A percentile compares a stretch with the other conserved stretches of the same genome.
These are phyloP conservation scores for Holothuria scabra DNA, from an alignment of 53 echinoderm and acorn worm genomes.

Conservation along the genomic window DNA sequence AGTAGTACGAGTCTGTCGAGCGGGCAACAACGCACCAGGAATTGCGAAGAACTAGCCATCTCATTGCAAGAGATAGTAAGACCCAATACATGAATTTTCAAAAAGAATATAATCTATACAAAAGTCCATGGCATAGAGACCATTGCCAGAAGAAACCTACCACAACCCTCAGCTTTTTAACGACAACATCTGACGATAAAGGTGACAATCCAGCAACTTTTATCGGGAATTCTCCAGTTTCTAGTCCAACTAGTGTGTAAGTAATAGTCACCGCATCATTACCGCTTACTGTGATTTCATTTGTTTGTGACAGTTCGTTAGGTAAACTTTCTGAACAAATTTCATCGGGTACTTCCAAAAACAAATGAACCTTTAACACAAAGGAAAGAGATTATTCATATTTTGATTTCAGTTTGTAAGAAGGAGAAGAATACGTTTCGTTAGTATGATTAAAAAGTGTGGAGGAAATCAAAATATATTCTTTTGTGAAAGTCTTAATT, in stretches of 20 bases:
- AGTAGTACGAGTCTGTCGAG: no score
- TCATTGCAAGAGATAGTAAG: no score
- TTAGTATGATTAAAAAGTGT: no score
- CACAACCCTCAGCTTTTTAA: background rate
- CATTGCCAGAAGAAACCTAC: background rate
- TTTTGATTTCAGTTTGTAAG: no score
- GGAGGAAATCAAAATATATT: no score
- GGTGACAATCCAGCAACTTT: background rate
- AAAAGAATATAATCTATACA: no score
- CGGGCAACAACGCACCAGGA: no score
- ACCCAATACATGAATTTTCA: no score
- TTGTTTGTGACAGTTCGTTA: background rate
- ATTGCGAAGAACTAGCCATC: no score
- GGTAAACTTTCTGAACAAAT: background rate
- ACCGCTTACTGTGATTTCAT: background rate
- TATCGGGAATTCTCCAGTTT: conserved; percentile 13
- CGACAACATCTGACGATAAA: background rate
- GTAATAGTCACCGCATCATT: background rate
- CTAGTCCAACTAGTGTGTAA: background rate
- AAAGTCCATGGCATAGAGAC: no score
- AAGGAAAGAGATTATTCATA: background rate
- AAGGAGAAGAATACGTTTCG: no score
- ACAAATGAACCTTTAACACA: background rate
- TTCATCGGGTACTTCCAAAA: background rate
- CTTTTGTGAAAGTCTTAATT: no score